Base-by-base conservation (phyloP, 2,888 invertebrate genomes). In the Polietes domitor region DNA sequence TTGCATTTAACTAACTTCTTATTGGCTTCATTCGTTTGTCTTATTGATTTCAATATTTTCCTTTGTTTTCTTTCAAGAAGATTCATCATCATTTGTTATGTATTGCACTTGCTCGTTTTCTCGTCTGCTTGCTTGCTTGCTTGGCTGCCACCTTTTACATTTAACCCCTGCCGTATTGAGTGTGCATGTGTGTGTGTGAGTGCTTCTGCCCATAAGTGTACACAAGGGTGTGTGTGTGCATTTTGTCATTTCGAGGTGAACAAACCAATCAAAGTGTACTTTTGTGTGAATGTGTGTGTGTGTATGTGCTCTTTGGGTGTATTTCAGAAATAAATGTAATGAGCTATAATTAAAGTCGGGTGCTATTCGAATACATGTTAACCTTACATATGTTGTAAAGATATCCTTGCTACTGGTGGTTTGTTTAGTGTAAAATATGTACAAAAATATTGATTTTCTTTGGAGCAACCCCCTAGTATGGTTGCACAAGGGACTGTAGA, bases 81-180 rank as follows among this genome's bases (percentile, higher is more conserved):
- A 61, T 68, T 68, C 43, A 17, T 58, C 32, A 68, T 53, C 47
- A 73, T 76, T 73, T 73, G 21, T 43, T 41, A 32, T 63, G 17
- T 65, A 76, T 75, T 77, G 81, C 81, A 84, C 78, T 81, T 81
- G 78, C 41, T 68, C 43, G 68, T 32, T 15, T 15, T 61, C 4
- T 61, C 32, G 58, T 61, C 37, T 37, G 37, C 37, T 9, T 7
- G n/a, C n/a, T n/a, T n/a, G n/a, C n/a, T n/a, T n/a, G n/a, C n/a
- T n/a, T n/a, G n/a, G n/a, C 41, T 19, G 71, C 70, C 77, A 83
- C 63, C 68, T 76, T 81, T 81, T 81, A 70, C 78, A 77, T 84
- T 78, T 84, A 84, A 84, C 84, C 78, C 84, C 84, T 78, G 72
- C 78, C 76, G 78, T 70, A 77, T 9, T 12, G 15, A 12, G n/a